phyloP scores from a whole-genome alignment of 2,888 invertebrate genomes.

The Sesia apiformis region DNA sequence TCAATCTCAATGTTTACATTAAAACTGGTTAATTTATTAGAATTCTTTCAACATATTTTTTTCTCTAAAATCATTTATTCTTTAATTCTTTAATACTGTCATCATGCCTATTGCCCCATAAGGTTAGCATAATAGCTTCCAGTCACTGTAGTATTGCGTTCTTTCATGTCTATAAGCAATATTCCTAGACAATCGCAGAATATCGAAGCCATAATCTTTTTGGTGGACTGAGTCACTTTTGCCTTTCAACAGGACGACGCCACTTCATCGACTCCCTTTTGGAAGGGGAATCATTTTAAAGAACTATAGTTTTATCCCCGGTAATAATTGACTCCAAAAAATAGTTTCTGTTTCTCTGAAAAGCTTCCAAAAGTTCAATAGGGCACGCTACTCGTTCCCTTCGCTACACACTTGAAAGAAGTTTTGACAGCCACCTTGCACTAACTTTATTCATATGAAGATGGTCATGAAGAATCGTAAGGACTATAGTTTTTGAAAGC shows the following conservation, averaged over 20 bases:
- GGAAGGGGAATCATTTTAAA: background rate
- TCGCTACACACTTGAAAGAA: background rate
- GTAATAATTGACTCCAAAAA: background rate
- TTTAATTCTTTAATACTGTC: too few species aligned
- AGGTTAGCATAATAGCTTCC: background rate
- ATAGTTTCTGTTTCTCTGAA: background rate
- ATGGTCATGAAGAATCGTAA: too few species aligned
- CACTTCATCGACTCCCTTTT: background rate
- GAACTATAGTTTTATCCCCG: background rate
- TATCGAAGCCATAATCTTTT: background rate
- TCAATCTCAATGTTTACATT: too few species aligned
- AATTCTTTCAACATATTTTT: too few species aligned
- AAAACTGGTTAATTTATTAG: too few species aligned
- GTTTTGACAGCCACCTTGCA: too few species aligned
- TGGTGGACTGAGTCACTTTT: background rate
- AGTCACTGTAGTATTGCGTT: background rate
- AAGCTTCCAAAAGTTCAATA: too few species aligned
- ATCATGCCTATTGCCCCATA: background rate
- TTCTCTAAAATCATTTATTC: too few species aligned
- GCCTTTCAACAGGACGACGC: background rate
- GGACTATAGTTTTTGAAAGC: too few species aligned
- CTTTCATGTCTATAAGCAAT: background rate
- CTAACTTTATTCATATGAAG: too few species aligned
- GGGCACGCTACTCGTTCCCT: background rate
- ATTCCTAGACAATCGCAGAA: background rate